These are phyloP conservation scores for Iphiclides podalirius DNA, from an alignment of 2,888 invertebrate species.

Conservation along the genomic window DNA sequence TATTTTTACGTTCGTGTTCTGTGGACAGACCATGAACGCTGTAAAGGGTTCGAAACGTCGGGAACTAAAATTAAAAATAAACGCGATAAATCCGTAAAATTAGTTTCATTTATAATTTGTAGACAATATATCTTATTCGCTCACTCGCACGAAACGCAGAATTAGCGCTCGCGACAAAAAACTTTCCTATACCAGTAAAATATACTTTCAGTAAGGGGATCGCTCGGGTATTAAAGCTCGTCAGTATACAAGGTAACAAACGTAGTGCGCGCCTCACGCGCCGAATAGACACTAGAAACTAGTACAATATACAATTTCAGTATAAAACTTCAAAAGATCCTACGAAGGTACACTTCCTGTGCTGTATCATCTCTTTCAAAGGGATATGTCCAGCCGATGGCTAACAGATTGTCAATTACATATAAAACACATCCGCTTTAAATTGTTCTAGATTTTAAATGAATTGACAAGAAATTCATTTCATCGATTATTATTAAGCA, in stretches of 20 bases:
- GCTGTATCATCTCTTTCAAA: not conserved
- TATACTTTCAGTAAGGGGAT: not conserved
- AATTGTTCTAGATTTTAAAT: not conserved
- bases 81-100: no score
- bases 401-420: not conserved
- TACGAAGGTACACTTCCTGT: not conserved
- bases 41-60: no score
- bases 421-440: not conserved
- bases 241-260: conserved; percentile 1
- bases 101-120: no score
- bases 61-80: no score
- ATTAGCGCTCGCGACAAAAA: conserved; percentile 1
- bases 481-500: no score
- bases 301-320: conserved; percentile 30
- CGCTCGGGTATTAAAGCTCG: conserved; percentile 10
- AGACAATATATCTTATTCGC: not conserved
- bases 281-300: conserved; percentile 25
- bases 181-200: not conserved
- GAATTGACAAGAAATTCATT: no score
- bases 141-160: not conserved
- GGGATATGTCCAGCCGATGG: not conserved
- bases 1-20: no score
- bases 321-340: conserved; percentile 25
- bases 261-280: no score
- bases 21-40: no score